Evolutionary conservation across 2,888 invertebrate species (phyloP).

Genomic region (Pristionchus mayeri): DNA sequence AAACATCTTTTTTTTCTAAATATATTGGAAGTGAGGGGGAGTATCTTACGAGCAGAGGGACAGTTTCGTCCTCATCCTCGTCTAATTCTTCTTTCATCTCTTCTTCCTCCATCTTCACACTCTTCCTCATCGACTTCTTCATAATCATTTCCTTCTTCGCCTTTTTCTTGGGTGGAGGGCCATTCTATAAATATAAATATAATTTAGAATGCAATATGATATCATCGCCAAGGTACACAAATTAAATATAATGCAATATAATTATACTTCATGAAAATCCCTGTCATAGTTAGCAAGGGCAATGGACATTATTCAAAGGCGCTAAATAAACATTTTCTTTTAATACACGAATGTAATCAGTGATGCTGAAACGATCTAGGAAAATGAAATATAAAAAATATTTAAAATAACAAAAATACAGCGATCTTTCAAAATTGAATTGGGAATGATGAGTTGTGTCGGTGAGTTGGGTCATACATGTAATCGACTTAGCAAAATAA

Average conservation of each 20-base stretch:
- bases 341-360: too few relatives aligned
- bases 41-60: not conserved
- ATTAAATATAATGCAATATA: not conserved
- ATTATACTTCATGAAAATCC: not conserved
- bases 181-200: not conserved
- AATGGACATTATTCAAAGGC: too few relatives aligned
- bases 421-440: too few relatives aligned
- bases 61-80: not conserved
- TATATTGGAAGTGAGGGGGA: not conserved
- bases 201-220: not conserved
- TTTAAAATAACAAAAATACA: too few relatives aligned
- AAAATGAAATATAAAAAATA: too few relatives aligned
- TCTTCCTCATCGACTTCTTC: constrained; percentile 3
- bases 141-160: constrained; percentile 30
- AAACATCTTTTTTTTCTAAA: not conserved
- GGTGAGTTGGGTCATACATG: too few relatives aligned
- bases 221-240: too few relatives aligned
- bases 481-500: too few relatives aligned
- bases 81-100: not conserved
- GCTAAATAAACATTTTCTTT: too few relatives aligned
- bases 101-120: not conserved
- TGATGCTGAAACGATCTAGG: too few relatives aligned
- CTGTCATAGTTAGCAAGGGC: too few relatives aligned
- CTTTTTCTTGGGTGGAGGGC: constrained; percentile 28
- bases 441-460: too few relatives aligned